Evolutionary conservation across 1,140 invertebrate genomes (phyloP).

Genomic region (Druon quercuslanigerum): DNA sequence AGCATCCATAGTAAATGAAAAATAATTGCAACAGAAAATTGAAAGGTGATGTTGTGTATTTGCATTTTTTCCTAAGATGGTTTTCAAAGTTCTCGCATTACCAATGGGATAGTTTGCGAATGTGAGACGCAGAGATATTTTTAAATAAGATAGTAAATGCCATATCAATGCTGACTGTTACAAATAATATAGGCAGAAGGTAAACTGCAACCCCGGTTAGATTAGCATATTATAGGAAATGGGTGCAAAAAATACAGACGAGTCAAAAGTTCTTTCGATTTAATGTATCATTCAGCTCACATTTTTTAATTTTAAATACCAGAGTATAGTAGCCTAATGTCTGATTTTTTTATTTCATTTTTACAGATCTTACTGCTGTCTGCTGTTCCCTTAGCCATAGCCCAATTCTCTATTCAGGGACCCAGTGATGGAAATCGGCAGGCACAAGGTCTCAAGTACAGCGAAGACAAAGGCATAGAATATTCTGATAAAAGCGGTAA

Average conservation of each 20-base stretch:
- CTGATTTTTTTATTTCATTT: slow-evolving; percentile 36
- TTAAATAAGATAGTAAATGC: no score
- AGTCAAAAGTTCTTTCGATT: background rate
- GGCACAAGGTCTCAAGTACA: slow-evolving; percentile 70
- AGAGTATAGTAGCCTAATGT: background rate
- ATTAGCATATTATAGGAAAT: no score
- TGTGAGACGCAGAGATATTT: background rate
- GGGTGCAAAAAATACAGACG: no score
- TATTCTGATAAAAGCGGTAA: slow-evolving; percentile 70
- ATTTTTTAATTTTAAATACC: background rate
- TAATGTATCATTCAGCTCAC: background rate
- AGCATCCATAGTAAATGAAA: background rate
- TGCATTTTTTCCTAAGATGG: background rate
- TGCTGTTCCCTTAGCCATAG: slow-evolving; percentile 64
- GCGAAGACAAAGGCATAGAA: slow-evolving; percentile 67
- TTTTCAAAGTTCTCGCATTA: slow-evolving; percentile 2
- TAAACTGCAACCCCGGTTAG: no score
- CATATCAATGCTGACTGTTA: no score
- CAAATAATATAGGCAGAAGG: no score
- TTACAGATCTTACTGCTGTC: slow-evolving; percentile 62
- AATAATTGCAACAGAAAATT: slow-evolving; percentile 19
- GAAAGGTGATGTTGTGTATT: background rate
- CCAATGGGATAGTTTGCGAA: background rate
- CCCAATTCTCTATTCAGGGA: slow-evolving; percentile 71
- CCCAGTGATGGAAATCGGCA: slow-evolving; percentile 70